Evolutionary conservation across 1,140 invertebrate genomes (phyloP).

Genomic region (Drosophila carrolli): DNA sequence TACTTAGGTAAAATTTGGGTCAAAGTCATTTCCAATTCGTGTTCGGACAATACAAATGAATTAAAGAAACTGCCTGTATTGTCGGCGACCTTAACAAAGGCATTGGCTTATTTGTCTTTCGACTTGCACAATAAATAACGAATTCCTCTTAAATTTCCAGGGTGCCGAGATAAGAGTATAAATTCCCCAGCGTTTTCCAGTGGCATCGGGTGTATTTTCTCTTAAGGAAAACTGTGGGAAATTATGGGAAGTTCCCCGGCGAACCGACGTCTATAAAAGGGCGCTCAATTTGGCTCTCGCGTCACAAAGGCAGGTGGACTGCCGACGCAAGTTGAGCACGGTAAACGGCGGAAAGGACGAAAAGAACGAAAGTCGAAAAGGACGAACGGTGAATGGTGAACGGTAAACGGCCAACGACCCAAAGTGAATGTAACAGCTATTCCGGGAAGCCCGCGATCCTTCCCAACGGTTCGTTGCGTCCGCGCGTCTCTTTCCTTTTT

Average conservation of each 20-base stretch:
- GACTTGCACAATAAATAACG: slow-evolving; percentile 30
- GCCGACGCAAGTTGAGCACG: slow-evolving; percentile 3
- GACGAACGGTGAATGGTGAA: background rate
- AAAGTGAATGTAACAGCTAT: background rate
- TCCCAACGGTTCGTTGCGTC: background rate
- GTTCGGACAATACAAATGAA: background rate
- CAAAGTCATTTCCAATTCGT: slow-evolving; percentile 1
- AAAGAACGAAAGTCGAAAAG: background rate
- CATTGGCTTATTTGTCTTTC: slow-evolving; percentile 33
- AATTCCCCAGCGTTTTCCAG: background rate
- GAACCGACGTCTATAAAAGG: slow-evolving; percentile 30
- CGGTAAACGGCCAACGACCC: background rate
- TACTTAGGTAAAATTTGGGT: background rate
- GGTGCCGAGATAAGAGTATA: background rate
- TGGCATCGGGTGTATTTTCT: slow-evolving; percentile 1
- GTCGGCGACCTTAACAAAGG: slow-evolving; percentile 21
- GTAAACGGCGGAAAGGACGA: background rate
- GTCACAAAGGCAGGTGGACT: slow-evolving; percentile 28
- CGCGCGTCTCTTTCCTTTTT: background rate
- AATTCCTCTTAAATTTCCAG: slow-evolving; percentile 22
- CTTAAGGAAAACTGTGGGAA: background rate
- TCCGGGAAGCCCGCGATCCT: background rate
- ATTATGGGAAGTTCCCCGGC: background rate
- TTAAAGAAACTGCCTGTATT: slow-evolving; percentile 1
- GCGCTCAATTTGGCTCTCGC: background rate